A percentile compares a stretch with the other conserved stretches of the same genome.
These are phyloP conservation scores for Drosophila quadrilineata DNA, from an alignment of 1,140 invertebrate species.

Conservation along the genomic window DNA sequence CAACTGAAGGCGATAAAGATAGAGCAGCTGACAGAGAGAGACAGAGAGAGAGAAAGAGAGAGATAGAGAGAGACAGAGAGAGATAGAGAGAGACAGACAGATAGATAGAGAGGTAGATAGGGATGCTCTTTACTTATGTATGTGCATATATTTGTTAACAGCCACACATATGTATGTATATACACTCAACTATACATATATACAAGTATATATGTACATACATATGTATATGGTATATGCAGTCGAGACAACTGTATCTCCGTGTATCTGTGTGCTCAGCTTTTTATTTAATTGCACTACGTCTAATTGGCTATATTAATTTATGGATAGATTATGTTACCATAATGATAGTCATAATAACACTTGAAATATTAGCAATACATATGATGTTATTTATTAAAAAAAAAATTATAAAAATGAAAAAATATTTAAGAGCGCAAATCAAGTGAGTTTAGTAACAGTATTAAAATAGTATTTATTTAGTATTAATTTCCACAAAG, in stretches of 20 bases:
- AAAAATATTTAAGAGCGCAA: no score
- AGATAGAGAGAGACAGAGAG: not conserved
- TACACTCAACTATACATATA: conserved; percentile 4
- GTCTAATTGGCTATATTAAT: no score
- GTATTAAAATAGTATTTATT: no score
- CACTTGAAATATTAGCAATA: no score
- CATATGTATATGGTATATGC: not conserved
- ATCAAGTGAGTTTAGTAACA: no score
- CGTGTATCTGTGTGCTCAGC: not conserved
- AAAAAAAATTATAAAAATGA: no score
- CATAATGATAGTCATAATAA: no score
- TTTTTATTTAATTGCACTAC: not conserved
- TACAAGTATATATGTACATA: not conserved
- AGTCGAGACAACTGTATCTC: not conserved
- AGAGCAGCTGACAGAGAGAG: not conserved
- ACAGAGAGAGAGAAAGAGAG: not conserved
- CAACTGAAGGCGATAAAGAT: conserved; percentile 28
- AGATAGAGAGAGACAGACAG: not conserved
- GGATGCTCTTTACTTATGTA: conserved; percentile 34
- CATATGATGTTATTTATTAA: no score
- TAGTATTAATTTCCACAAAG: no score
- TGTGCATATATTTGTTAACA: conserved; percentile 30
- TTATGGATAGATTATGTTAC: no score
- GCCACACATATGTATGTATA: not conserved
- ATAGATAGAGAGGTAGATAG: not conserved